These are phyloP conservation scores for Hyposmocoma kahamanoa DNA, from an alignment of 1,140 invertebrate species.

Conservation along the genomic window DNA sequence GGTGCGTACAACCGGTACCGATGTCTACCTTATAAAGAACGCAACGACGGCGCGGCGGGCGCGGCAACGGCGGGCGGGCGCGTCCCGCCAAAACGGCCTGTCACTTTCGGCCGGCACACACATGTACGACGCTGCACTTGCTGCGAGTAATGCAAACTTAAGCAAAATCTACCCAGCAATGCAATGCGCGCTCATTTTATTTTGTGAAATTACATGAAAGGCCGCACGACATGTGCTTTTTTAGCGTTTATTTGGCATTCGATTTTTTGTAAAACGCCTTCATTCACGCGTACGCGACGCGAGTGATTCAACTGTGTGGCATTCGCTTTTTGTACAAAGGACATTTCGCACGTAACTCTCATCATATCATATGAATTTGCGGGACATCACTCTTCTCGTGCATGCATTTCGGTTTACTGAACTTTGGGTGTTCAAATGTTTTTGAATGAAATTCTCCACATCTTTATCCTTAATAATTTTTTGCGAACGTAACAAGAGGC, in stretches of 20 bases:
- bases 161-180: slow-evolving; percentile 20
- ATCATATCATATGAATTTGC: no score
- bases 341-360: neutral
- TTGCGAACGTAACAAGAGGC: no score
- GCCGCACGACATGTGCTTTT: no score
- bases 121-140: slow-evolving; percentile 21
- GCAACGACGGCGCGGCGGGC: slow-evolving; percentile 18
- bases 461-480: no score
- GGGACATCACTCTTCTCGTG: no score
- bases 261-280: neutral
- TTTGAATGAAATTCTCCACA: no score
- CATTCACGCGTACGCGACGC: neutral
- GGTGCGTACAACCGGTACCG: slow-evolving; percentile 55
- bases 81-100: slow-evolving; percentile 37
- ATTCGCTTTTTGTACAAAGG: neutral
- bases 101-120: slow-evolving; percentile 32
- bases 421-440: no score
- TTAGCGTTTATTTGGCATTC: neutral
- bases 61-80: slow-evolving; percentile 25
- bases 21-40: slow-evolving; percentile 29
- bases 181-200: slow-evolving; percentile 8
- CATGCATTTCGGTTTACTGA: no score
- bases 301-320: neutral
- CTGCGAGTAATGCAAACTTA: slow-evolving; percentile 22
- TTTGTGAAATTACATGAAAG: neutral